These are phyloP conservation scores for Drosophila putrida DNA, from an alignment of 2,888 invertebrate species.

Conservation along the genomic window DNA sequence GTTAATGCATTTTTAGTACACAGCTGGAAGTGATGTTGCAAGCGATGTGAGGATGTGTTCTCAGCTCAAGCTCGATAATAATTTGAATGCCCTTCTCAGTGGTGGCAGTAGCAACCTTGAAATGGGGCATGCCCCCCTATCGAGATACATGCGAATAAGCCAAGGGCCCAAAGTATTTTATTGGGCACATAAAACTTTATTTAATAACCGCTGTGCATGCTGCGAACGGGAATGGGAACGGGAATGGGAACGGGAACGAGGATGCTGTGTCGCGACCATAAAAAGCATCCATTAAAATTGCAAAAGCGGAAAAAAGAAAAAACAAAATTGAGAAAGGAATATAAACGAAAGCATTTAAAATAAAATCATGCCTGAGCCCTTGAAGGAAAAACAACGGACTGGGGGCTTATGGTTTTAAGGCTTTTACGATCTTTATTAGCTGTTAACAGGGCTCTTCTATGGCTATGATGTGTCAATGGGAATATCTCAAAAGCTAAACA, in stretches of 20 bases:
- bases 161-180: slow-evolving; percentile 38
- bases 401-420: slow-evolving; percentile 18
- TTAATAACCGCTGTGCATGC: slow-evolving; percentile 69
- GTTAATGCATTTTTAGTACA: slow-evolving; percentile 19
- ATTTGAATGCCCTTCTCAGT: slow-evolving; percentile 19
- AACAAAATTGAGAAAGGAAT: not conserved
- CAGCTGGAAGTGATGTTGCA: not conserved
- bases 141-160: not conserved
- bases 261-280: slow-evolving; percentile 54
- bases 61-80: slow-evolving; percentile 20
- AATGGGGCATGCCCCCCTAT: slow-evolving; percentile 1
- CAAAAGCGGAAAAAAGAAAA: slow-evolving; percentile 14
- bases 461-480: slow-evolving; percentile 29
- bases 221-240: slow-evolving; percentile 24
- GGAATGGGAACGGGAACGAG: not conserved
- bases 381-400: slow-evolving; percentile 19
- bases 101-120: slow-evolving; percentile 34
- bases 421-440: slow-evolving; percentile 34
- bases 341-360: slow-evolving; percentile 66
- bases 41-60: not conserved
- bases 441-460: slow-evolving; percentile 18
- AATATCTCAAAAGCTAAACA: slow-evolving; percentile 17
- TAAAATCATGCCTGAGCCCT: slow-evolving; percentile 41
- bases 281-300: slow-evolving; percentile 68
- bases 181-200: slow-evolving; percentile 71